These are phyloP conservation scores for Euura saliciscinereae DNA, from an alignment of 1,140 invertebrate genomes.

Conservation along the genomic window DNA sequence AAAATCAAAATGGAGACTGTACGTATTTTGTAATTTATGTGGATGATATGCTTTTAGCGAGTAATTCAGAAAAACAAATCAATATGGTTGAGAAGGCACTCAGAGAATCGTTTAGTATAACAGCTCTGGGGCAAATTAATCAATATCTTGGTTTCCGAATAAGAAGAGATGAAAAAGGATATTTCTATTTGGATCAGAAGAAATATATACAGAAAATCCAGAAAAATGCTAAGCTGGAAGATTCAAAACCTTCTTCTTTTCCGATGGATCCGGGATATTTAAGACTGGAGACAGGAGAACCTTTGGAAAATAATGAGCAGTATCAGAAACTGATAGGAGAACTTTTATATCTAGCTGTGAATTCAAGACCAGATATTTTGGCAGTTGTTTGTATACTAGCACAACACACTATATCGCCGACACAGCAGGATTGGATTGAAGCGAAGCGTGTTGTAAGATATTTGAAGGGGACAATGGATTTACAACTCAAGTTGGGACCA, in stretches of 20 bases:
- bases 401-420: constrained; percentile 30
- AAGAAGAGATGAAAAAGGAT: too few relatives aligned
- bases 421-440: constrained; percentile 29
- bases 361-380: constrained; percentile 19
- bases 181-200: constrained; percentile 6
- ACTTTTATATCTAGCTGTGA: constrained; percentile 22
- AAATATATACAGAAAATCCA: constrained; percentile 15
- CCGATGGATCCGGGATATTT: constrained; percentile 18
- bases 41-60: constrained; percentile 17
- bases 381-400: constrained; percentile 31
- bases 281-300: neutral
- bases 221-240: constrained; percentile 9
- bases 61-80: too few relatives aligned
- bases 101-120: too few relatives aligned
- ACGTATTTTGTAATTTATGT: constrained; percentile 8
- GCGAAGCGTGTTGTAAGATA: constrained; percentile 35
- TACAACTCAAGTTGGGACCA: neutral
- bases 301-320: constrained; percentile 11
- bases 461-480: constrained; percentile 31
- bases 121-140: too few relatives aligned
- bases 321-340: constrained; percentile 19
- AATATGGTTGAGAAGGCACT: too few relatives aligned
- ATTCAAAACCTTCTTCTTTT: constrained; percentile 18
- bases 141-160: too few relatives aligned
- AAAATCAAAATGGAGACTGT: neutral